These are phyloP conservation scores for Pinctada fucata DNA, from an alignment of 2,888 invertebrate species.

Conservation along the genomic window DNA sequence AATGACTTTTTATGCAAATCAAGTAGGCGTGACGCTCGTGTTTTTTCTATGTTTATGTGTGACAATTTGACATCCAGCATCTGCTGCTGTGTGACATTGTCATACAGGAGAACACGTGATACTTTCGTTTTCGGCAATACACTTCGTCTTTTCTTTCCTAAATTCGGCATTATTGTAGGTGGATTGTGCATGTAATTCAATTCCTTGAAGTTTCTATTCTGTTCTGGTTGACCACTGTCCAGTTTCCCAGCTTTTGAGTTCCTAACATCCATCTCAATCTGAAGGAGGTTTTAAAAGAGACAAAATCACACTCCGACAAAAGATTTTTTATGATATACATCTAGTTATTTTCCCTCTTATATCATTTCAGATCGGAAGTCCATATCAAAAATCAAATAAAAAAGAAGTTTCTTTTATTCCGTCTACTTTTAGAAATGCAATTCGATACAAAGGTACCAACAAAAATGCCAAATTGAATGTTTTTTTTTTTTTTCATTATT, in stretches of 20 bases:
- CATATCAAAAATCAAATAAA: too few species aligned
- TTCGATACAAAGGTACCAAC: too few species aligned
- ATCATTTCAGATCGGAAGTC: too few species aligned
- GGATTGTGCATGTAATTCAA: conserved; percentile 64
- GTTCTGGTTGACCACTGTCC: neutral
- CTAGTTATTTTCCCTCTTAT: too few species aligned
- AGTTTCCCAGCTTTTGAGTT: neutral
- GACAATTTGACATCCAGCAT: conserved; percentile 67
- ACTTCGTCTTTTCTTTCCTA: conserved; percentile 57
- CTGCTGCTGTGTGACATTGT: conserved; percentile 71
- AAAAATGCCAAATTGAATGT: too few species aligned
- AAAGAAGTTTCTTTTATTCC: too few species aligned
- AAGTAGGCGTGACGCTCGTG: conserved; percentile 51
- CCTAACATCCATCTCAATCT: neutral
- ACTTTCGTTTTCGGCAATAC: conserved; percentile 66
- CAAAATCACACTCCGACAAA: too few species aligned
- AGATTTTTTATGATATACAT: too few species aligned
- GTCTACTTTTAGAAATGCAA: too few species aligned
- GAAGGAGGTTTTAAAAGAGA: too few species aligned
- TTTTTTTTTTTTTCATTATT: too few species aligned
- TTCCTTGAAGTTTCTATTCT: neutral
- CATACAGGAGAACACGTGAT: conserved; percentile 67
- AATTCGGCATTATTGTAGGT: conserved; percentile 68
- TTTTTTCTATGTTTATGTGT: conserved; percentile 59
- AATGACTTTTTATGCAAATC: conserved; percentile 61